Percentiles rank a stretch among this genome's conserved stretches.
phyloP scores from a whole-genome alignment of 2,888 invertebrate species.

The Deroplatys truncata region DNA sequence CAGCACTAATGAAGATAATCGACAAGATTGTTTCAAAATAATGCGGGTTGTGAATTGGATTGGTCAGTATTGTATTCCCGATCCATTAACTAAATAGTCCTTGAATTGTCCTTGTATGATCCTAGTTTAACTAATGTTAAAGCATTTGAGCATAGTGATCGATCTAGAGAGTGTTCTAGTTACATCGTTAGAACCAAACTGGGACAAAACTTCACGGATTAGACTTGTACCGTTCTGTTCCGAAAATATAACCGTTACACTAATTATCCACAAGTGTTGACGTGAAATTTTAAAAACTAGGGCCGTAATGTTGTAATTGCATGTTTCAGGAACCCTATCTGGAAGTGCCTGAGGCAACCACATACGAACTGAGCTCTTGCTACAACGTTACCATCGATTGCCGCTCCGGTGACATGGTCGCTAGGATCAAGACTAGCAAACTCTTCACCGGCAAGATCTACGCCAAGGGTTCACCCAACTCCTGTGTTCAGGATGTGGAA shows the following conservation, averaged over 20 bases:
- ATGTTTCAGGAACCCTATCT: slow-evolving; percentile 73
- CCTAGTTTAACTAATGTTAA: too few species aligned
- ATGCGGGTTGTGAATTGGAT: too few species aligned
- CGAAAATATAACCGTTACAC: background rate
- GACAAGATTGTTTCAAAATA: too few species aligned
- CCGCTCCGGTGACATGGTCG: slow-evolving; percentile 88
- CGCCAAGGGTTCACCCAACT: slow-evolving; percentile 90
- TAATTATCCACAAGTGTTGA: background rate
- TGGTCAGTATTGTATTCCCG: too few species aligned
- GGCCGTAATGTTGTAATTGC: background rate
- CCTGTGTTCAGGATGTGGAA: slow-evolving; percentile 84
- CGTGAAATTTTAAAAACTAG: background rate
- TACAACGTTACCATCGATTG: slow-evolving; percentile 94
- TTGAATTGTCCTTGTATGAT: too few species aligned
- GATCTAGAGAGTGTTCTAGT: background rate
- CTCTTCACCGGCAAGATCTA: slow-evolving; percentile 93
- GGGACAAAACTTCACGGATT: background rate
- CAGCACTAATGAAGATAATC: too few species aligned
- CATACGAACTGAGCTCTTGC: slow-evolving; percentile 88
- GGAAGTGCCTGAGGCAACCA: slow-evolving; percentile 86
- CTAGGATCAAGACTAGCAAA: slow-evolving; percentile 85
- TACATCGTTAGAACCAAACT: background rate
- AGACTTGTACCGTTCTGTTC: background rate
- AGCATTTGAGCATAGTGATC: too few species aligned
- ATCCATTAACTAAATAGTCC: too few species aligned